Evolutionary conservation across 2,888 invertebrate species (phyloP), one percentile per base, ranked within the genome.

Genomic region (Autographa gamma): DNA sequence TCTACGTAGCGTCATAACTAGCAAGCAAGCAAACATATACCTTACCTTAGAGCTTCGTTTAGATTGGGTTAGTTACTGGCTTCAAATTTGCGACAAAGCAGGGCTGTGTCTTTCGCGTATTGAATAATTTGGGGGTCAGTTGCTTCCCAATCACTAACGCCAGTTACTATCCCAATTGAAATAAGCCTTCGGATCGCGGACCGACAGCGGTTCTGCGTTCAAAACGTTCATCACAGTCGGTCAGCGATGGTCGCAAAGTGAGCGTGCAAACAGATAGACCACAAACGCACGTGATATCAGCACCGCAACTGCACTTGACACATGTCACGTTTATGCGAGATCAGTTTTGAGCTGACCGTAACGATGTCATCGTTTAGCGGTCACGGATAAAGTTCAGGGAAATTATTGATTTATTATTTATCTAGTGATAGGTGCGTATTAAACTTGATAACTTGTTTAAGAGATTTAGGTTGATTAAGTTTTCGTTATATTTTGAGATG

Each of bases 231-330:
- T 25, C 34, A 48, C 41, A 62, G 67, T 70, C 61, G 25, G 60
- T 73, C 63, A 31, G 18, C 60, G 3, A 68, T 16, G 18, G 19
- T 19, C 25, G 41, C 63, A 59, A 65, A 71, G 58, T 69, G 67
- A 73, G 67, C 67, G 59, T 80, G 70, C 63, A 66, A 71, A 72
- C 81, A 74, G 63, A 60, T 32, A 80, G 60, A 59, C 18, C 54
- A 65, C 19, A 60, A 18, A 16, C n/a, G 63, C 69, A 70, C 63
- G 63, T 76, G 69, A 77, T 74, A 73, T 69, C 69, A 79, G 76
- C 68, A 66, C 58, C 11, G 59, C 70, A 74, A 73, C 74, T 69
- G 68, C 63, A 71, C 43, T 75, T 64, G 66, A 67, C 66, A 69
- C 59, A 52, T 58, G 71, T 73, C 67, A 76, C 67, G 69, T 67